phyloP scores from a whole-genome alignment of 2,113 vertebrate species.

The Ailurus styani region DNA sequence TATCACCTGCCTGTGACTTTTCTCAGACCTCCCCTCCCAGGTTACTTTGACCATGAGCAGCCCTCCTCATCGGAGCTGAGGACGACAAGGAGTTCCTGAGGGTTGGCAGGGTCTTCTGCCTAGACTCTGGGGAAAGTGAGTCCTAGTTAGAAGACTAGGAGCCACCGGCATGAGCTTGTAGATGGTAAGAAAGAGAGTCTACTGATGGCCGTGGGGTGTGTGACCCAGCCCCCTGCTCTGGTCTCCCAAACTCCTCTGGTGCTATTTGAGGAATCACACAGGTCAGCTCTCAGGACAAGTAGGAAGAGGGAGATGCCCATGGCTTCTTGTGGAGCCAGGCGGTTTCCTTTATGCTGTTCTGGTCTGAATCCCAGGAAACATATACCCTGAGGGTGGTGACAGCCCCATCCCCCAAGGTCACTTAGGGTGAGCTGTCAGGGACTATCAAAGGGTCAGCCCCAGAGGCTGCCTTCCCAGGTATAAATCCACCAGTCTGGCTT shows the following conservation, averaged over 20 bases:
- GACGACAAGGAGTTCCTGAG: background rate
- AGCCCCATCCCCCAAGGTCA: background rate
- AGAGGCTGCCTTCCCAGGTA: background rate
- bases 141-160: background rate
- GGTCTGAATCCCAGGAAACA: background rate
- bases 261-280: background rate
- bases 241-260: background rate
- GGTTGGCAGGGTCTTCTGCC: background rate
- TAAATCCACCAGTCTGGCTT: background rate
- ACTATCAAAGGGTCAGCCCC: too few species aligned
- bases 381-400: background rate
- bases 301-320: background rate
- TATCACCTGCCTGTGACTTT: background rate
- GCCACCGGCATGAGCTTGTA: background rate
- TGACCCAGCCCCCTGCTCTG: rapidly evolving
- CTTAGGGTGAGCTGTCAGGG: background rate
- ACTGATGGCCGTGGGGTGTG: background rate
- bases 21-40: background rate
- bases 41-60: background rate
- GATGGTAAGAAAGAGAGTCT: background rate
- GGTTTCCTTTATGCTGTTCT: background rate
- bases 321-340: background rate
- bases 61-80: background rate
- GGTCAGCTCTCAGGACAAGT: background rate
- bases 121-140: background rate